Conservation (phyloP, 1,140 invertebrate species). For the Tribolium castaneum region DNA sequence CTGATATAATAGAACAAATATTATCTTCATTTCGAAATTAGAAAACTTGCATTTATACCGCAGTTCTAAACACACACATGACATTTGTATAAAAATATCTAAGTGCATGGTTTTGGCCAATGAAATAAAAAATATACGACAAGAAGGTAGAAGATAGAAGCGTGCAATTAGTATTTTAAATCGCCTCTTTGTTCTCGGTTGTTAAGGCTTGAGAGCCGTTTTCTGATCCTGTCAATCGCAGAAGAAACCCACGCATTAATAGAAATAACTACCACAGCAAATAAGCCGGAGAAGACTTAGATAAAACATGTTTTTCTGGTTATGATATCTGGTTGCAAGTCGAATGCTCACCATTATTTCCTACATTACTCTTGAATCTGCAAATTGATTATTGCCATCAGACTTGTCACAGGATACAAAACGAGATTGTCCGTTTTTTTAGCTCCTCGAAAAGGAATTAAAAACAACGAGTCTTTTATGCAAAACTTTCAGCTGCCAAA, state of each 20-base stretch:
- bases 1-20: no score
- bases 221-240: neutral
- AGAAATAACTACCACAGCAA: neutral
- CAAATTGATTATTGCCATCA: slow-evolving; percentile 3
- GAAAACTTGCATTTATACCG: no score
- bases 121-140: no score
- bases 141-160: neutral
- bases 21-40: no score
- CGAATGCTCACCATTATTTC: neutral
- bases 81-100: no score
- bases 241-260: neutral
- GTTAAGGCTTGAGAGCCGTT: neutral
- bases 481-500: neutral
- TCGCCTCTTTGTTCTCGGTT: neutral
- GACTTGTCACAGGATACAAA: neutral
- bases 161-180: neutral
- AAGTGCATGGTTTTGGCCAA: no score
- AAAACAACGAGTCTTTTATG: neutral
- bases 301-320: neutral
- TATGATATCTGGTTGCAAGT: slow-evolving; percentile 8
- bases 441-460: neutral
- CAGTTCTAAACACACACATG: no score
- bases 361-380: neutral
- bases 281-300: neutral
- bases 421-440: neutral